Evolutionary conservation across 2,888 invertebrate species (phyloP), one percentile per base, ranked within the genome.

Genomic region (Polyploca ridens): DNA sequence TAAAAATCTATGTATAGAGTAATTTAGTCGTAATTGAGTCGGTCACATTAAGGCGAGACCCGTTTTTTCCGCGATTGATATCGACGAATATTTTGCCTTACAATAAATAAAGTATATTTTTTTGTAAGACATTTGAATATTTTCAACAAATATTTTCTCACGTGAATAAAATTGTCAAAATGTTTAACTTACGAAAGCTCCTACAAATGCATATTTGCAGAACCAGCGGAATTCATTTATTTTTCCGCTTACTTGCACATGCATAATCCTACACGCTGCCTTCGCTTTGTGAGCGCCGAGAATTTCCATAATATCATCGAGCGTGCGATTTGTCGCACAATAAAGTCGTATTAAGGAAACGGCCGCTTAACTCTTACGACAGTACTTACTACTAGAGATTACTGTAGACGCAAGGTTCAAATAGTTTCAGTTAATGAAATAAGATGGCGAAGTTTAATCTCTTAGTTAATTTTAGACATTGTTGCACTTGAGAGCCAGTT

Each of bases 361-460:
- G n/a, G 3, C 10, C 16, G 19, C 54, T 54, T 54, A 54, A 54
- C 19, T 19, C 16, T 19, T n/a, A 19, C 16, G 19, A 19, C 54
- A 49, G 49, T 49, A 46, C 46, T 46, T 54, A 54, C 49, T 16
- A 49, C 54, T 54, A 54, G 54, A 54, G 54, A 54, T 54, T 54
- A 54, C 54, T 54, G 54, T 19, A 54, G 54, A 54, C 54, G 54
- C 54, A 54, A 54, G 54, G 16, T 54, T 54, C 54, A 54, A 54
- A 54, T 54, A 54, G 54, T 54, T 54, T 19, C 54, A n/a, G 54
- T 54, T 54, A 54, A 54, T 54, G 54, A 54, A 54, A 54, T 54
- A 54, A 54, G 54, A 54, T 54, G 3, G 54, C 10, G 54, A 54
- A 19, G 19, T 54, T 54, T 54, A 54, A 54, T 54, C 54, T 19